Percentiles rank a stretch among this genome's conserved stretches.
phyloP scores from a whole-genome alignment of 2,113 vertebrate genomes.

The Cyanoderma ruficeps region DNA sequence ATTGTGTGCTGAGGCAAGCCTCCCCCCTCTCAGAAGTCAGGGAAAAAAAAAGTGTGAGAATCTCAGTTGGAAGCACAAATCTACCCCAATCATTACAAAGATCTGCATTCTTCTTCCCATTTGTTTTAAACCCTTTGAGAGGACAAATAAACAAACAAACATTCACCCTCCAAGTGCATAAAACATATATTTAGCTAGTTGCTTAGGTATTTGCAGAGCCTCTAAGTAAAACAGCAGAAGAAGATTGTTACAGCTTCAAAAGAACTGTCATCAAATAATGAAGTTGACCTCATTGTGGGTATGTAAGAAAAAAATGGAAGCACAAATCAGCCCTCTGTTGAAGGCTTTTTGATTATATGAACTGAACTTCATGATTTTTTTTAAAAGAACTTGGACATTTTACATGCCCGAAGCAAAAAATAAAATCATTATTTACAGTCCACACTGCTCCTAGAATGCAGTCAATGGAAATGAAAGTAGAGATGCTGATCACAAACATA shows the following conservation, averaged over 20 bases:
- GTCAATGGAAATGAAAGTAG: background rate
- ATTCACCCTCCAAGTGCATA: background rate
- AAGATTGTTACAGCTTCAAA: constrained; percentile 8
- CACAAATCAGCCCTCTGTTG: background rate
- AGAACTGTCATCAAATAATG: constrained; percentile 18
- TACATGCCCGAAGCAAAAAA: background rate
- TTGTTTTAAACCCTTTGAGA: constrained; percentile 45
- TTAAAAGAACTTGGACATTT: background rate
- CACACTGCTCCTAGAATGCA: background rate
- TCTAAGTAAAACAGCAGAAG: background rate
- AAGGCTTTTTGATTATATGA: background rate
- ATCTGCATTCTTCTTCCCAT: constrained; percentile 45
- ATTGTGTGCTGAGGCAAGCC: background rate
- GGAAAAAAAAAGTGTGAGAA: background rate
- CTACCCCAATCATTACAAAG: constrained; percentile 3
- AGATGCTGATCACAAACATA: background rate
- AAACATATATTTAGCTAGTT: background rate
- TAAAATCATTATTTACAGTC: background rate
- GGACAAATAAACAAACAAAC: constrained; percentile 56
- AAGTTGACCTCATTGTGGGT: background rate
- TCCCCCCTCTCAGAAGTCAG: background rate
- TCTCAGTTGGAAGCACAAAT: constrained; percentile 46
- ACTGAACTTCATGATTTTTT: background rate
- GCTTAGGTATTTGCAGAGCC: background rate
- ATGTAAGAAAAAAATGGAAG: background rate